Evolutionary conservation across 2,888 invertebrate genomes (phyloP), one percentile per base, ranked within the genome.

Genomic region (Melanophora roralis): DNA sequence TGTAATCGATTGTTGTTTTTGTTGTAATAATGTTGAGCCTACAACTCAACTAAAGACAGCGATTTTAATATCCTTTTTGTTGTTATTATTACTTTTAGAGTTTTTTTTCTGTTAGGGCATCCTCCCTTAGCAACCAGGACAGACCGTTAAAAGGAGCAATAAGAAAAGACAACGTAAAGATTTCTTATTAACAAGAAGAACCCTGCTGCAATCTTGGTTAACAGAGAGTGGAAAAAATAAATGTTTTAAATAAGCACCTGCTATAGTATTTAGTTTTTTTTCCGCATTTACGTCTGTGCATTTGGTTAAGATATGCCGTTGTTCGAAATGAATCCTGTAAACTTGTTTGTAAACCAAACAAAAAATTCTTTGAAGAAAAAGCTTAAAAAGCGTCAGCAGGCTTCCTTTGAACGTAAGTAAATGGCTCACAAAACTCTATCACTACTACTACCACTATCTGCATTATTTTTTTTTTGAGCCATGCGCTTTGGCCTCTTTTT

Each of bases 271-370:
- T 43, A n/a, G 12, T 74, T 65, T 74, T 73, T 73, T 59, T 59
- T 72, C 3, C 64, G 6, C 12, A 11, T 55, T 9, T 60, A 12
- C 45, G 53, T 53, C 19, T 51, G 51, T 53, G 53, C 27, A 36
- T 60, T 43, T 59, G 11, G 45, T 53, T 34, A 62, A 7, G 49
- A 49, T 51, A n/a, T 59, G 60, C 67, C 51, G 57, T 57, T 74
- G 67, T 72, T 64, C 64, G 65, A 77, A 77, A 72, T 81, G 78
- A 81, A 81, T 81, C 81, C 81, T 81, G 78, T 74, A 75, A 81
- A 81, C 81, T 74, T 62, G 81, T 78, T 68, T 59, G 73, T 6
- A 27, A 27, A 6, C 27, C 19, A 55, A 69, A 65, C 62, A 53
- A 45, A 59, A 45, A 7, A 14, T 12, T 32, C 16, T 9, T 34